phyloP scores from a whole-genome alignment of 92 coral and sea anemone species.

The Galaxea fascicularis region DNA sequence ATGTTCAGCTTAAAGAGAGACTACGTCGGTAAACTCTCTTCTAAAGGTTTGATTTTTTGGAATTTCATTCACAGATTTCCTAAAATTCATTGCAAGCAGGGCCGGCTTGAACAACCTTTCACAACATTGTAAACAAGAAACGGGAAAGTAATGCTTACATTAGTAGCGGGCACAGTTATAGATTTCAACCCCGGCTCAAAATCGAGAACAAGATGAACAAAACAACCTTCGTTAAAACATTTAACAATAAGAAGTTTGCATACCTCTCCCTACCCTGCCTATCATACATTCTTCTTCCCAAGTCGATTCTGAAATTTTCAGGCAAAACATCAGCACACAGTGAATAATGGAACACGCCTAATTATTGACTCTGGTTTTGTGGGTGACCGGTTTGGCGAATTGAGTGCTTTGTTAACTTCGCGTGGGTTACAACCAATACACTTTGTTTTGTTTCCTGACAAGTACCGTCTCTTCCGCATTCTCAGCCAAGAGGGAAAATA shows the following conservation, averaged over 20 bases:
- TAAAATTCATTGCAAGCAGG: too few relatives aligned
- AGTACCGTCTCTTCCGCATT: slow-evolving; percentile 9
- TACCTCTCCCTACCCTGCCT: neutral
- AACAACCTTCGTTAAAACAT: neutral
- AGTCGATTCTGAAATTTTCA: neutral
- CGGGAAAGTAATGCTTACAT: too few relatives aligned
- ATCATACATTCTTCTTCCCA: neutral
- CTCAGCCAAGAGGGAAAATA: neutral
- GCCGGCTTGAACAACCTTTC: too few relatives aligned
- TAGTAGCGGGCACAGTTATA: too few relatives aligned
- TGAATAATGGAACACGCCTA: neutral
- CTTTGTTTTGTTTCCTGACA: neutral
- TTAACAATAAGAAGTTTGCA: neutral
- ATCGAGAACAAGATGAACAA: too few relatives aligned
- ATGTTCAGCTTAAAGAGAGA: too few relatives aligned
- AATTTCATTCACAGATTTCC: too few relatives aligned
- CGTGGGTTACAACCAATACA: neutral
- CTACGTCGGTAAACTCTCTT: too few relatives aligned
- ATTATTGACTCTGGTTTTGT: neutral
- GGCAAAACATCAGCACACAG: neutral
- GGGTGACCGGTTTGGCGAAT: too few relatives aligned
- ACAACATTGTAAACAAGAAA: too few relatives aligned
- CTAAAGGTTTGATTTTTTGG: too few relatives aligned
- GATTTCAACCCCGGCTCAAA: too few relatives aligned
- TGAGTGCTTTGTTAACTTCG: neutral